Evolutionary conservation across 1,140 invertebrate genomes (phyloP), one percentile per base, ranked within the genome.

Genomic region (Helicoverpa armigera): DNA sequence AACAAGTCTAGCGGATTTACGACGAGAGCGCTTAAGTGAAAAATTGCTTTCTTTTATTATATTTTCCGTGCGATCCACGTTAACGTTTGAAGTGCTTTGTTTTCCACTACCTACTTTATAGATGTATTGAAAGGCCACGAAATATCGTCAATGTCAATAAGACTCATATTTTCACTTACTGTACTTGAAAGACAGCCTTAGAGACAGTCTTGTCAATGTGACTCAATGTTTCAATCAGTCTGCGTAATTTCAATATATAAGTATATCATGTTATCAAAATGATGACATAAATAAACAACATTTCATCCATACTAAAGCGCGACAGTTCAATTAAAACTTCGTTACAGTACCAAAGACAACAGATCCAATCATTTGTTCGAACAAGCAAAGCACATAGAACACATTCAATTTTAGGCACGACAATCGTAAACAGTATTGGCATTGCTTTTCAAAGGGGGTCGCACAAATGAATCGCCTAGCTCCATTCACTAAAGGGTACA

Each of bases 1-100:
- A 82, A 83, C 86, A 89, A 83, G 84, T 88, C 77, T 78, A 83
- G 78, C 82, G 83, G 84, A 88, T 89, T 90, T 88, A 91, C 85
- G 86, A 84, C 77, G 83, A 69, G 69, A 80, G 74, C 79, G 79
- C 82, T 87, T 89, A 85, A 88, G 81, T 84, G 86, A 87, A 88
- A 89, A 88, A 91, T 90, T 89, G 86, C 86, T 87, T 86, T 85
- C 86, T 90, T 87, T 91, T 90, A 87, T 87, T 83, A 84, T 82
- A 87, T 87, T 89, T 86, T 82, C 80, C 77, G 75, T 82, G 81
- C 78, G 82, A 79, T 80, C 79, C 76, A 70, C 65, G 61, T 83
- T 61, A 51, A 70, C 48, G 23, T 51, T 70, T 13, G 67, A 14
- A 29, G 18, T 12, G 50, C 18, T 70, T 67, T 67, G 35, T 67